phyloP scores from a whole-genome alignment of 2,888 invertebrate species.

The Polietes domitor region DNA sequence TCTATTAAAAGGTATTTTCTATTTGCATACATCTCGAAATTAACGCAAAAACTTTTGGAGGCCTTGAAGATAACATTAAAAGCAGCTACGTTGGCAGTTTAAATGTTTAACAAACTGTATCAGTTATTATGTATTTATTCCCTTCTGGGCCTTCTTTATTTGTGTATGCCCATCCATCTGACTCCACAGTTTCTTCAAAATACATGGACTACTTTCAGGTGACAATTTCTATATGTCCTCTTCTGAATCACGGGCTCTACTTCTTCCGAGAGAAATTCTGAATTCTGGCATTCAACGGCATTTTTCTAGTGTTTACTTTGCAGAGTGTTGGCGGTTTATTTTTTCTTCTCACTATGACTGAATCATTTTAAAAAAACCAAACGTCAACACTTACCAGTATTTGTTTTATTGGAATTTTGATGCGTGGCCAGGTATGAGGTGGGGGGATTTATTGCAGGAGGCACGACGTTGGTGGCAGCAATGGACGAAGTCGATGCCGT shows the following conservation, averaged over 20 bases:
- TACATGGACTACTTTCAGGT: no score
- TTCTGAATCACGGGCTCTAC: no score
- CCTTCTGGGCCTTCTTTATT: neutral
- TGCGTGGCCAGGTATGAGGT: conserved; percentile 61
- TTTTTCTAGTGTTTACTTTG: neutral
- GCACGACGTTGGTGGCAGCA: conserved; percentile 62
- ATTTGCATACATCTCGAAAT: no score
- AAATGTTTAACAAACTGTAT: no score
- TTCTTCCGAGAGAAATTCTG: conserved; percentile 48
- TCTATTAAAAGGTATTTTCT: no score
- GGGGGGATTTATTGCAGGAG: conserved; percentile 42
- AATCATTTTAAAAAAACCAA: conserved; percentile 53
- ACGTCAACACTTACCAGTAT: conserved; percentile 70
- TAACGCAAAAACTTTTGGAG: no score
- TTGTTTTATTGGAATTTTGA: conserved; percentile 68
- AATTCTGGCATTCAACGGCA: conserved; percentile 25
- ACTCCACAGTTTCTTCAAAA: neutral
- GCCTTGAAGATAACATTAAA: no score
- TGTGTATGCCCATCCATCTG: no score
- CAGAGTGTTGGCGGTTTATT: conserved; percentile 62
- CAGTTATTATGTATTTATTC: neutral
- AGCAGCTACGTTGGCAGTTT: neutral
- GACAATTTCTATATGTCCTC: conserved; percentile 38
- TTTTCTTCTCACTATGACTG: conserved; percentile 33
- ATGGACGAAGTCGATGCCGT: conserved; percentile 53